A percentile compares a stretch with the other conserved stretches of the same genome.
Evolutionary conservation across 2,113 vertebrate genomes (phyloP).

Genomic region (Cheilinus undulatus): DNA sequence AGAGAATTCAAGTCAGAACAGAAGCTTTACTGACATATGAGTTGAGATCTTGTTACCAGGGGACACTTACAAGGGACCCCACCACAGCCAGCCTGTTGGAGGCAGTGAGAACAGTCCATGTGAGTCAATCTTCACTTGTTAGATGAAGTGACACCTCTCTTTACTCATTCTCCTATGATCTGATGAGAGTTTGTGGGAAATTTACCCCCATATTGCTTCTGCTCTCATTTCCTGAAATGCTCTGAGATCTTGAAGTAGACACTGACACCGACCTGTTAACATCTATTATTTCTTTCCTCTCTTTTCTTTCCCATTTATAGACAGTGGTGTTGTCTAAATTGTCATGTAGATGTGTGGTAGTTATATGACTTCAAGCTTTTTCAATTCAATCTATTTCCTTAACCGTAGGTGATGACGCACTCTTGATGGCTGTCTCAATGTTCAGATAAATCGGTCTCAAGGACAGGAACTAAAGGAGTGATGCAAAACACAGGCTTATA

Average conservation of each 20-base stretch:
- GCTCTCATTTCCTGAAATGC: slow-evolving; percentile 70
- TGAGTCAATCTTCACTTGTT: no score
- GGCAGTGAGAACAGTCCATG: no score
- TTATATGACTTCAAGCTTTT: no score
- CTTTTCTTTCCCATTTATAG: background rate
- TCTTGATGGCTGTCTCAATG: background rate
- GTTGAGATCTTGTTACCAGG: no score
- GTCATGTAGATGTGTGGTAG: no score
- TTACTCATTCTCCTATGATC: slow-evolving; percentile 34
- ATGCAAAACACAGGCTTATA: background rate
- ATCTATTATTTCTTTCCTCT: slow-evolving; percentile 3
- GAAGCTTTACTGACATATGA: no score
- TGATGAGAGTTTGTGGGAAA: slow-evolving; percentile 70
- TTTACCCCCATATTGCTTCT: slow-evolving; percentile 61
- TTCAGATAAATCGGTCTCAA: background rate
- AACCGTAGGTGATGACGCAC: background rate
- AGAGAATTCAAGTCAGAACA: no score
- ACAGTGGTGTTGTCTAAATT: no score
- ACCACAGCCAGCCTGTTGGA: no score
- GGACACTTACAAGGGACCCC: no score
- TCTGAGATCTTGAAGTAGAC: slow-evolving; percentile 11
- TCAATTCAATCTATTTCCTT: background rate
- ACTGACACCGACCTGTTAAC: slow-evolving; percentile 78
- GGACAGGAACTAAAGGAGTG: background rate
- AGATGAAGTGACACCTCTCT: slow-evolving; percentile 12